These are phyloP conservation scores for Falcaria lacertinaria DNA, from an alignment of 2,888 invertebrate species.

Conservation along the genomic window DNA sequence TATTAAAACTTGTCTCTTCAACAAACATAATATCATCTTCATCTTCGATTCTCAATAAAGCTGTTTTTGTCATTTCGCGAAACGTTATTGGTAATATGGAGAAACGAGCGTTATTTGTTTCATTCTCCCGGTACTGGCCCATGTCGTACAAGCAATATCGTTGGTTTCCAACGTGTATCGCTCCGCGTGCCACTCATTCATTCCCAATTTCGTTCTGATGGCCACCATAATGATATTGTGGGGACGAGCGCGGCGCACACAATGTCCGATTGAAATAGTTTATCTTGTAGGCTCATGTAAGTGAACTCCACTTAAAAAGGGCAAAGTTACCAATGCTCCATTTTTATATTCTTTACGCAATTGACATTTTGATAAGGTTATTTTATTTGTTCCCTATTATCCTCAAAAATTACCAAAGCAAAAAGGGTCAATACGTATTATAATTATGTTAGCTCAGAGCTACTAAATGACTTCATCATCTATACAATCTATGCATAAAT, in stretches of 20 bases:
- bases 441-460: no score
- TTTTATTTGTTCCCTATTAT: slow-evolving; percentile 3
- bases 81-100: slow-evolving; percentile 48
- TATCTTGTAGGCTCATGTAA: background rate
- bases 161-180: slow-evolving; percentile 30
- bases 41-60: slow-evolving; percentile 24
- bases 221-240: slow-evolving; percentile 59
- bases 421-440: no score
- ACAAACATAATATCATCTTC: background rate
- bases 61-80: slow-evolving; percentile 38
- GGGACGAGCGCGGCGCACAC: slow-evolving; percentile 28
- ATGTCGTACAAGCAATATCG: slow-evolving; percentile 35
- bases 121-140: slow-evolving; percentile 24
- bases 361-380: slow-evolving; percentile 2
- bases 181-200: slow-evolving; percentile 50
- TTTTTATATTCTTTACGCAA: background rate
- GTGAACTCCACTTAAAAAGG: background rate
- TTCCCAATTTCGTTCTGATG: slow-evolving; percentile 67
- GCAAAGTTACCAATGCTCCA: background rate
- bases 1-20: background rate
- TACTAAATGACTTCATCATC: no score
- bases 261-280: slow-evolving; percentile 8
- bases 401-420: no score
- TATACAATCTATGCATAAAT: no score
- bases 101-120: slow-evolving; percentile 50